A percentile compares a stretch with the other conserved stretches of the same genome.
Conservation (phyloP, 2,888 invertebrate species). For the Exocentrus adspersus region DNA sequence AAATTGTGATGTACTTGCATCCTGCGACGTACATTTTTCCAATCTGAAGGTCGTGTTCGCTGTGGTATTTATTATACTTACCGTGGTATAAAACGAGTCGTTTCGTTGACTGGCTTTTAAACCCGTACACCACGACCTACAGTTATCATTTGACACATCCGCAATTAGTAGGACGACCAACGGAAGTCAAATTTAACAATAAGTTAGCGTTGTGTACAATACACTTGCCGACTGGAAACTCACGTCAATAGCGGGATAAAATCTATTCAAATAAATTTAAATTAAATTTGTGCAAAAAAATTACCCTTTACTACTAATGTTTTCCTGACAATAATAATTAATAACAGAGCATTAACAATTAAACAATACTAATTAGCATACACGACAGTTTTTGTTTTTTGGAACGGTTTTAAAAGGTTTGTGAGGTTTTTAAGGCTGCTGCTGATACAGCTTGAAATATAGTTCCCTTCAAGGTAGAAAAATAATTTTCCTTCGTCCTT, state of each 20-base stretch:
- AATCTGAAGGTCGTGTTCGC: too few relatives aligned
- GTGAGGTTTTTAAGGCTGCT: too few relatives aligned
- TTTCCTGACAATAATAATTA: too few relatives aligned
- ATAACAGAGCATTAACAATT: too few relatives aligned
- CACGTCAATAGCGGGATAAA: background rate
- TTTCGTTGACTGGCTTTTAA: background rate
- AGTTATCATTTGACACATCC: slow-evolving; percentile 39
- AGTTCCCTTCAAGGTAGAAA: background rate
- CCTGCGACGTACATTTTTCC: too few relatives aligned
- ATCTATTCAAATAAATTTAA: too few relatives aligned
- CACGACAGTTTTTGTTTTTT: too few relatives aligned
- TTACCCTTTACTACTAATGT: too few relatives aligned
- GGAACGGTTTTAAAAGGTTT: too few relatives aligned
- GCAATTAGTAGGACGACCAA: slow-evolving; percentile 33
- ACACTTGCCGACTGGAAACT: background rate
- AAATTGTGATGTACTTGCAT: too few relatives aligned
- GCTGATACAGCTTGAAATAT: background rate
- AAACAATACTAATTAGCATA: too few relatives aligned
- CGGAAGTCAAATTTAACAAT: slow-evolving; percentile 32
- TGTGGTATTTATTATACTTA: background rate
- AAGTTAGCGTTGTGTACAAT: slow-evolving; percentile 14
- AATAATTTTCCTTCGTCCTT: background rate
- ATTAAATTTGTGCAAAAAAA: too few relatives aligned
- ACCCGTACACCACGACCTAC: slow-evolving; percentile 29
- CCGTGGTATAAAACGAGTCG: background rate